A percentile compares a stretch with the other conserved stretches of the same genome.
These are phyloP conservation scores for Pinctada fucata DNA, from an alignment of 2,888 invertebrate genomes.

Conservation along the genomic window DNA sequence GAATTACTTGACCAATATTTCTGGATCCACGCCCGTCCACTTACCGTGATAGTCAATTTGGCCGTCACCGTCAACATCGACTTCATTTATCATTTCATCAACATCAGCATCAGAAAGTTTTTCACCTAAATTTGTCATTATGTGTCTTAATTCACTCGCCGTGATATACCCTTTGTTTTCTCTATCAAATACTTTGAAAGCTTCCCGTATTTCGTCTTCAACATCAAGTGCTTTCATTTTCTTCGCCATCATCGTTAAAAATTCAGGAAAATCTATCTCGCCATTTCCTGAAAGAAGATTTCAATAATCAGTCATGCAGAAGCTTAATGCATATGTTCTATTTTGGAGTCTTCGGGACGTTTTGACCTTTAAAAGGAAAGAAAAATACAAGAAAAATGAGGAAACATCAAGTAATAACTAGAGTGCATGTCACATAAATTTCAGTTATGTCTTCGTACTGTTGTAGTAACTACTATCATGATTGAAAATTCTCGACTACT, in stretches of 20 bases:
- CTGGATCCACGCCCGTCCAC: not conserved
- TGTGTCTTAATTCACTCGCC: constrained; percentile 16
- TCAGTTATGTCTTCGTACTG: no score
- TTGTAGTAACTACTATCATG: no score
- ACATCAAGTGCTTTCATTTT: constrained; percentile 18
- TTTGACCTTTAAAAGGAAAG: no score
- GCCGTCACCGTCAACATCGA: constrained; percentile 22
- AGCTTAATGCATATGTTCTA: no score
- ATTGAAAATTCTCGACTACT: no score
- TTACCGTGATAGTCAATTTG: constrained; percentile 27
- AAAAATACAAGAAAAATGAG: no score
- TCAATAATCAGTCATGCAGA: no score
- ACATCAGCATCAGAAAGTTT: constrained; percentile 20
- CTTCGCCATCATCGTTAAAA: constrained; percentile 25
- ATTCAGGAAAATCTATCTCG: constrained; percentile 22
- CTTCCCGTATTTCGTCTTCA: constrained; percentile 24
- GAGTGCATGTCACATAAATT: no score
- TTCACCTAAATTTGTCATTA: constrained; percentile 25
- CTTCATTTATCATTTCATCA: constrained; percentile 20
- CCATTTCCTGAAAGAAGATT: constrained; percentile 11
- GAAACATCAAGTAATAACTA: no score
- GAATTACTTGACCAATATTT: no score
- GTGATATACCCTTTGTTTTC: constrained; percentile 31
- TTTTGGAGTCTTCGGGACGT: no score
- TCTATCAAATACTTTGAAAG: constrained; percentile 27